A percentile compares a stretch with the other conserved stretches of the same genome.
These are phyloP conservation scores for Perizoma flavofasciatum DNA, from an alignment of 2,888 invertebrate genomes.

Conservation along the genomic window DNA sequence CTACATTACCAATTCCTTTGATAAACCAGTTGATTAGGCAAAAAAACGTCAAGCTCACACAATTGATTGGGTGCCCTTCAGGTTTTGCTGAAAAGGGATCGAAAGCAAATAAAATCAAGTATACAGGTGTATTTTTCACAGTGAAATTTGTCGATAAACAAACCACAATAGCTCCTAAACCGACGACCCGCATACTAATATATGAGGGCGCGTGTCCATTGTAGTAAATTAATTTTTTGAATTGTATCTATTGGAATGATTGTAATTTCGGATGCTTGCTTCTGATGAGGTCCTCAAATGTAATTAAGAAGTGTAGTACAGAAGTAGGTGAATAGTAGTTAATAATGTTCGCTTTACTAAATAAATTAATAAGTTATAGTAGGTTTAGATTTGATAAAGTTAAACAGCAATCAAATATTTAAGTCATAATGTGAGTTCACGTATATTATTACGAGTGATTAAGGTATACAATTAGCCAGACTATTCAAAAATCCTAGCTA, in stretches of 20 bases:
- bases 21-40: slow-evolving; percentile 25
- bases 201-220: slow-evolving; percentile 43
- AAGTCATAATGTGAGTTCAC: too few relatives aligned
- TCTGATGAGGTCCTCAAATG: too few relatives aligned
- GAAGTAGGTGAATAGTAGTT: too few relatives aligned
- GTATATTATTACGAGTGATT: too few relatives aligned
- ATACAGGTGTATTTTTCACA: slow-evolving; percentile 44
- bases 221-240: not conserved
- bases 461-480: too few relatives aligned
- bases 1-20: slow-evolving; percentile 10
- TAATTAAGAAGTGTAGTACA: too few relatives aligned
- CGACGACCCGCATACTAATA: slow-evolving; percentile 59
- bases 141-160: slow-evolving; percentile 65
- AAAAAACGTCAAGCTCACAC: slow-evolving; percentile 29
- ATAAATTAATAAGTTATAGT: too few relatives aligned
- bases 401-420: too few relatives aligned
- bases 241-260: not conserved
- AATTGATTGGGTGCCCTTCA: slow-evolving; percentile 34
- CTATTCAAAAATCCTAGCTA: too few relatives aligned
- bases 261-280: too few relatives aligned
- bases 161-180: slow-evolving; percentile 55
- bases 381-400: too few relatives aligned
- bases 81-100: slow-evolving; percentile 32
- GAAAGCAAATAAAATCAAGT: slow-evolving; percentile 55
- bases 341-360: too few relatives aligned